phyloP scores from a whole-genome alignment of 2,113 vertebrate species.

The Puffinus mauretanicus region DNA sequence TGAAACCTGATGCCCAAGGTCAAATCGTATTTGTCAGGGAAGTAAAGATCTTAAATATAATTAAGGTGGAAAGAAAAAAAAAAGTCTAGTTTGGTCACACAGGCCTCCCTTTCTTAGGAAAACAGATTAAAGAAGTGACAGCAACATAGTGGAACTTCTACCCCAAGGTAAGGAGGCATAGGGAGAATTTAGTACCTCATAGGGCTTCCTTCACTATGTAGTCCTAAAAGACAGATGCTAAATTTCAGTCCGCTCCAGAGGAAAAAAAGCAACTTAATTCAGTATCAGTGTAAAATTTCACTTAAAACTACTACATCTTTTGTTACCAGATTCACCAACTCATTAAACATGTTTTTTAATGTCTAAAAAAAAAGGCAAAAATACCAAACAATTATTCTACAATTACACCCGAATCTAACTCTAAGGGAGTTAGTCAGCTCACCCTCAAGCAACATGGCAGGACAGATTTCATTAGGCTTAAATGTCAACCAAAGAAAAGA shows the following conservation, averaged over 20 bases:
- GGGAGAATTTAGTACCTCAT: background rate
- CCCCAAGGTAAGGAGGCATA: background rate
- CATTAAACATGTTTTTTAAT: background rate
- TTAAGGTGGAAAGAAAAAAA: background rate
- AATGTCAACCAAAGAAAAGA: background rate
- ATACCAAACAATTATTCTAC: too few species aligned
- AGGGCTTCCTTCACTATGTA: rapidly evolving
- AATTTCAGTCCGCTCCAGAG: background rate
- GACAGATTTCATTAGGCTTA: background rate
- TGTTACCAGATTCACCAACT: background rate
- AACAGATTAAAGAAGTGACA: background rate
- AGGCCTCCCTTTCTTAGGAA: background rate
- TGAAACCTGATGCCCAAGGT: rapidly evolving
- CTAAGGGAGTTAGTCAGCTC: background rate
- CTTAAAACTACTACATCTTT: background rate
- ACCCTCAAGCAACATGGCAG: background rate
- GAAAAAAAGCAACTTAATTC: background rate
- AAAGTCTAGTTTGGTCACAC: background rate
- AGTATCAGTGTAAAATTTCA: background rate
- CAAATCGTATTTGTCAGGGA: background rate
- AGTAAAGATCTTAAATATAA: background rate
- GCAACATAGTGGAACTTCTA: background rate
- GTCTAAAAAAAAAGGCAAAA: background rate
- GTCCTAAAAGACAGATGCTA: background rate
- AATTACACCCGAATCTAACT: background rate